Evolutionary conservation across 2,797 vertebrate species (phyloP), one percentile per base, ranked within the genome.

Genomic region (Dallia pectoralis): DNA sequence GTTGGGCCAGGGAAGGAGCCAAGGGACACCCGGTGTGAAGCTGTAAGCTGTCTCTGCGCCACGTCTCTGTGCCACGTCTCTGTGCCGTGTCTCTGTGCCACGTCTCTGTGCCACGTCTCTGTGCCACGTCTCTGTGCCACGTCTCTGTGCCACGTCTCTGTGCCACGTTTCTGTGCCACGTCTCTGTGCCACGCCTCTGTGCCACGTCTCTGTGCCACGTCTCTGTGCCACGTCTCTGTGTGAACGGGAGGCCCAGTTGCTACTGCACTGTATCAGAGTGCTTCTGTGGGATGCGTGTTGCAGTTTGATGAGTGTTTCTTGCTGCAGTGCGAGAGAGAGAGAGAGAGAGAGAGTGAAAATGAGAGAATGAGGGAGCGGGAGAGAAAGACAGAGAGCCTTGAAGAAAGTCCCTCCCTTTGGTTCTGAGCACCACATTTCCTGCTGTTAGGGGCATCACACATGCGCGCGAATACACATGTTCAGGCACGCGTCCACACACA

Each of bases 241-340:
- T 89, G 86, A 90, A 89, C 78, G 84, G 83, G 82, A 88, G 87
- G 86, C 81, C 77, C 77, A 78, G 82, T 81, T 70, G 82, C 79
- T 75, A 79, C 84, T 85, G 84, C 33, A 36, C 85, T 88, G 86
- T 83, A 87, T 88, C 87, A 79, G 81, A 89, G 84, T 80, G 85
- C 79, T 89, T 85, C 78, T 84, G 83, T 63, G 87, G 88, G 91
- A 91, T 91, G 90, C 69, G 89, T 88, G 87, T 89, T 91, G 91
- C 91, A 91, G 88, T 90, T 91, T 91, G 90, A 92, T 91, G 89
- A 91, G 90, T 89, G 87, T 86, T 90, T 91, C 90, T 90, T 91
- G 87, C 89, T 92, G 91, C 91, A 92, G 84, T 92, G 89, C 81
- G 86, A 89, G 88, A 83, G 77, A 86, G 82, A 79, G 74, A 79